phyloP scores from a whole-genome alignment of 2,797 vertebrate genomes.

The Falco cherrug region DNA sequence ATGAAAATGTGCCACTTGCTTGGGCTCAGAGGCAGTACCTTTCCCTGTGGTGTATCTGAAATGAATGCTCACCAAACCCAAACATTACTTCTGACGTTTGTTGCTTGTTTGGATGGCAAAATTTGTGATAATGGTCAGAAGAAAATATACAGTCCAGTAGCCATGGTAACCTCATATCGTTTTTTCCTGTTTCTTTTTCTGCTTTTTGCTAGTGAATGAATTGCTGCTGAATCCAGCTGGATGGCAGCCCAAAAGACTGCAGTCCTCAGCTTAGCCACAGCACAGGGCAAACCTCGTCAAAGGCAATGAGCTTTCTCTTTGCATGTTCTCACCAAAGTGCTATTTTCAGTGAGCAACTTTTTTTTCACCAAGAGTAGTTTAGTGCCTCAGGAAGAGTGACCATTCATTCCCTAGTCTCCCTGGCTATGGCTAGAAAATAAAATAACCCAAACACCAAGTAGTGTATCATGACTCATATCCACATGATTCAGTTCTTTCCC shows the following conservation, averaged over 20 bases:
- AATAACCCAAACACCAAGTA: constrained; percentile 2
- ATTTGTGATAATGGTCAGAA: constrained; percentile 61
- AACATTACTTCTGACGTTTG: constrained; percentile 62
- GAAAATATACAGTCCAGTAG: constrained; percentile 63
- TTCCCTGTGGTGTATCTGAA: not conserved
- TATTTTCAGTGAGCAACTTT: constrained; percentile 1
- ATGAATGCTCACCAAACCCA: not conserved
- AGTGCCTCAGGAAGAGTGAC: not conserved
- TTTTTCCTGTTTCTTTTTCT: constrained; percentile 70
- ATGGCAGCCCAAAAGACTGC: constrained; percentile 1
- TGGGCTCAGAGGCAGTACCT: not conserved
- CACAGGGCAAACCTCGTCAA: not conserved
- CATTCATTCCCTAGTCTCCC: not conserved
- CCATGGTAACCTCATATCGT: constrained; percentile 68
- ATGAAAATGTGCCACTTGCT: not conserved
- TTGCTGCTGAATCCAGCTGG: constrained; percentile 39
- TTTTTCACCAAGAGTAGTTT: not conserved
- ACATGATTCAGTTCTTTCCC: not conserved
- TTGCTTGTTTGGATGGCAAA: constrained; percentile 67
- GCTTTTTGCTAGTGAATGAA: constrained; percentile 50
- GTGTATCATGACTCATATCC: not conserved
- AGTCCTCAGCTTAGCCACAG: not conserved
- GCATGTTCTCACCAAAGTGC: not conserved
- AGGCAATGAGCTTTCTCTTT: not conserved
- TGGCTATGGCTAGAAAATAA: not conserved